Evolutionary conservation across 2,797 vertebrate species (phyloP).

Genomic region (Coranthus polyacanthus): DNA sequence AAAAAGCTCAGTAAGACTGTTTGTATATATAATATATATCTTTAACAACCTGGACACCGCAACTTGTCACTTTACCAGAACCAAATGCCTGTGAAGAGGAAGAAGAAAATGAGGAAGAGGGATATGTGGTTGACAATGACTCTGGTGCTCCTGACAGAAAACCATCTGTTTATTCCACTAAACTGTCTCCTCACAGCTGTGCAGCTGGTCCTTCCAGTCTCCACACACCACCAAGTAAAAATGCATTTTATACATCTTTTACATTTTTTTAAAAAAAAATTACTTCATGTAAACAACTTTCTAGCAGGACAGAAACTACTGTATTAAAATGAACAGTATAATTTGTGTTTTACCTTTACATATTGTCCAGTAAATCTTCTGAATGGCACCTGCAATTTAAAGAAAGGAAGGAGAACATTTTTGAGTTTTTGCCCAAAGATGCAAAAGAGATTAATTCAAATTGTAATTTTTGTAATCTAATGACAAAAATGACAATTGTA

Average conservation of each 20-base stretch:
- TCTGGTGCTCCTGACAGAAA: slow-evolving; percentile 46
- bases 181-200: slow-evolving; percentile 38
- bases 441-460: too few relatives aligned
- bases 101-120: slow-evolving; percentile 56
- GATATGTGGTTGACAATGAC: slow-evolving; percentile 16
- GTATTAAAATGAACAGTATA: neutral
- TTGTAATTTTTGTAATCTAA: too few relatives aligned
- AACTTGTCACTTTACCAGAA: slow-evolving; percentile 10
- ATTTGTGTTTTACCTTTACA: too few relatives aligned
- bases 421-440: too few relatives aligned
- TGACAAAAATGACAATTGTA: too few relatives aligned
- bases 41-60: slow-evolving; percentile 62
- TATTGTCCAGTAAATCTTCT: neutral
- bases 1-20: neutral
- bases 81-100: slow-evolving; percentile 22
- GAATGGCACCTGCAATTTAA: neutral
- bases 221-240: slow-evolving; percentile 79
- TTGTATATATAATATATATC: neutral
- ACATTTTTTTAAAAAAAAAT: too few relatives aligned
- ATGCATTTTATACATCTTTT: slow-evolving; percentile 1
- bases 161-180: slow-evolving; percentile 31
- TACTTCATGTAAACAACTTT: neutral
- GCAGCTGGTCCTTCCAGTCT: slow-evolving; percentile 38
- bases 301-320: too few relatives aligned
- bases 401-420: neutral